A percentile compares a stretch with the other conserved stretches of the same genome.
Conservation (phyloP, 2,888 invertebrate genomes). For the Lampropteryx suffumata region DNA sequence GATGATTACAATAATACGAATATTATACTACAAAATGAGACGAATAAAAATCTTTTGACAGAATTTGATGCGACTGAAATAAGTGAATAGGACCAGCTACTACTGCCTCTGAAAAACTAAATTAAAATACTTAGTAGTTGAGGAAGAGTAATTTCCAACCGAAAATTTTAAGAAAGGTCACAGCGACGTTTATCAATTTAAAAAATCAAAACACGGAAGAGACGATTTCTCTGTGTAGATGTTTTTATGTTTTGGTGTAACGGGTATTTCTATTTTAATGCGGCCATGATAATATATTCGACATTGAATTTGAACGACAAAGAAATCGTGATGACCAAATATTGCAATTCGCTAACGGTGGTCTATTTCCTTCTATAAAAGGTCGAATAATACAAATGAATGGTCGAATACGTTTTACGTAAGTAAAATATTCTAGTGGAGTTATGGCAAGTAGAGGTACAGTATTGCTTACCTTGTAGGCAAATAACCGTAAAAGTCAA, state of each 20-base stretch:
- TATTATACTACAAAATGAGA: too few relatives aligned
- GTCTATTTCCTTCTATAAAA: not conserved
- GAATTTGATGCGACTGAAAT: too few relatives aligned
- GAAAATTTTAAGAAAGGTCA: slow-evolving; percentile 25
- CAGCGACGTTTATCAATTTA: slow-evolving; percentile 14
- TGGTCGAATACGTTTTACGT: not conserved
- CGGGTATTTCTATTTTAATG: slow-evolving; percentile 7
- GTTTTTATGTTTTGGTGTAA: slow-evolving; percentile 5
- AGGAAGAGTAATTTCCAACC: slow-evolving; percentile 21
- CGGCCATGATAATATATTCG: slow-evolving; percentile 7
- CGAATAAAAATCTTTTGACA: too few relatives aligned
- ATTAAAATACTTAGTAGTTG: too few relatives aligned
- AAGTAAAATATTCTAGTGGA: too few relatives aligned
- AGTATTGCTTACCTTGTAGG: too few relatives aligned
- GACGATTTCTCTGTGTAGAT: not conserved
- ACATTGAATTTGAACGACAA: slow-evolving; percentile 9
- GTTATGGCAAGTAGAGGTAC: too few relatives aligned
- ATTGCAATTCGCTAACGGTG: slow-evolving; percentile 1
- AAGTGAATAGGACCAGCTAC: too few relatives aligned
- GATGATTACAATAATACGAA: not conserved
- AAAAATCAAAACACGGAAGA: slow-evolving; percentile 27
- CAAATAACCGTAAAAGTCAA: too few relatives aligned
- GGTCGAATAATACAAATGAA: not conserved
- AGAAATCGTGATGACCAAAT: slow-evolving; percentile 10
- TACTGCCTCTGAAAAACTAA: slow-evolving; percentile 1